Base-by-base conservation (phyloP, 2,888 invertebrate genomes). In the Ectemnius cavifrons region DNA sequence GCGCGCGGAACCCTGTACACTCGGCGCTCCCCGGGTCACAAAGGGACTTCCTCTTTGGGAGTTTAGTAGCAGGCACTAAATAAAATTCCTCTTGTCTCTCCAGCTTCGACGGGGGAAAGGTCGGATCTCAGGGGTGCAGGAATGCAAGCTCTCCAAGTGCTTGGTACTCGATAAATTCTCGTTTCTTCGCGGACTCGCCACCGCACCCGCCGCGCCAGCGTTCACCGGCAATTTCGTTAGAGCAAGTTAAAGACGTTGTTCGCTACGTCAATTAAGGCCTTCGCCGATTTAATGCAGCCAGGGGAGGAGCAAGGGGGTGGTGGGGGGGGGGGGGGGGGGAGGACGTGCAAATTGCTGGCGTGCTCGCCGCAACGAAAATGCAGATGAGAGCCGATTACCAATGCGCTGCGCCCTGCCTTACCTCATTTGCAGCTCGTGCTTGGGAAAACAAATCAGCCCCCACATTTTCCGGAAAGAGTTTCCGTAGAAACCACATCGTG, bases 61-160 rank as follows among this genome's bases (percentile, higher is more conserved):
- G 67, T 73, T 75, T 64, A 67, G 71, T 80, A 59, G 52, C 45
- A 45, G 45, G 62, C 61, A 67, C 74, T 76, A 68, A 80, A 80
- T 78, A 78, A 80, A 81, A 80, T 80, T 80, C 80, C 73, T 73
- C 65, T 59, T 67, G 78, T 72, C 71, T 37, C 37, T 75, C 58
- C 71, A 63, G 47, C 52, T 27, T 49, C 46, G 23, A 37, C n/a
- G 18, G 45, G 49, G 56, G 46, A 45, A 57, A 20, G 56, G 20
- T 52, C 56, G 59, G 57, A 63, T 46, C 64, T 56, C 61, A 58
- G 23, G 67, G 66, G 61, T 58, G 66, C 52, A 70, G 45, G 69
- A 71, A 74, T 63, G 60, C 57, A 63, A 59, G 57, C 23, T 49
- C 56, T 37, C 46, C 61, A 23, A 18, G 57, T 56, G 57, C 18